phyloP scores from a whole-genome alignment of 2,797 vertebrate genomes.

The Pyrrhura leucotis region DNA sequence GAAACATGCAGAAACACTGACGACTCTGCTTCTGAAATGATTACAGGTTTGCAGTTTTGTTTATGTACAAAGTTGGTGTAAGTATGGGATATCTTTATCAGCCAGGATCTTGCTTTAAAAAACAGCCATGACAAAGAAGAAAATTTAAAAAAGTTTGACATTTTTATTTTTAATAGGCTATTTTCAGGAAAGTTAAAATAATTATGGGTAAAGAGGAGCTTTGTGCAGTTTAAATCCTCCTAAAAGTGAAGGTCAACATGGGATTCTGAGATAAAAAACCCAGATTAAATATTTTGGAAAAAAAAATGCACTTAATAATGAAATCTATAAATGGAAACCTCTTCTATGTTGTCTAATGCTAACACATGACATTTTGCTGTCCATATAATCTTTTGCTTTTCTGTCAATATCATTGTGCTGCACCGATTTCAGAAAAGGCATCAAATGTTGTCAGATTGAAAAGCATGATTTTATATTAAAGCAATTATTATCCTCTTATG shows the following conservation, averaged over 20 bases:
- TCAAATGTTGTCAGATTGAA: conserved; percentile 32
- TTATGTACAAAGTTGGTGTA: neutral
- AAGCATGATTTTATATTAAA: conserved; percentile 41
- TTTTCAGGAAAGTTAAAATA: conserved; percentile 44
- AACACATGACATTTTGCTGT: conserved; percentile 54
- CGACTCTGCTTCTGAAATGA: neutral
- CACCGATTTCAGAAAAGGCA: conserved; percentile 6
- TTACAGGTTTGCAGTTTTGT: neutral
- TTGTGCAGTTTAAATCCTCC: conserved; percentile 20
- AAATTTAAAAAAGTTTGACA: neutral
- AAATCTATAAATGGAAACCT: conserved; percentile 55
- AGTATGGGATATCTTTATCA: neutral
- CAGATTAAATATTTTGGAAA: conserved; percentile 50
- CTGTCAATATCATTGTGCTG: conserved; percentile 27
- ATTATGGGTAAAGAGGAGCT: neutral
- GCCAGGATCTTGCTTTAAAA: neutral
- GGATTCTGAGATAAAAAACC: neutral
- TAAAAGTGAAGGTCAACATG: conserved; percentile 23
- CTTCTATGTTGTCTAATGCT: conserved; percentile 30
- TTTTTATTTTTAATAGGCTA: neutral
- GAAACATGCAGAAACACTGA: neutral
- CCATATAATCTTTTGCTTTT: conserved; percentile 40
- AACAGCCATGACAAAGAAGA: neutral
- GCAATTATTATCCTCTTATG: conserved; percentile 48
- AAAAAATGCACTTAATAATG: conserved; percentile 41